Conservation (phyloP, 2,797 vertebrate genomes). For the Smutsia gigantea region DNA sequence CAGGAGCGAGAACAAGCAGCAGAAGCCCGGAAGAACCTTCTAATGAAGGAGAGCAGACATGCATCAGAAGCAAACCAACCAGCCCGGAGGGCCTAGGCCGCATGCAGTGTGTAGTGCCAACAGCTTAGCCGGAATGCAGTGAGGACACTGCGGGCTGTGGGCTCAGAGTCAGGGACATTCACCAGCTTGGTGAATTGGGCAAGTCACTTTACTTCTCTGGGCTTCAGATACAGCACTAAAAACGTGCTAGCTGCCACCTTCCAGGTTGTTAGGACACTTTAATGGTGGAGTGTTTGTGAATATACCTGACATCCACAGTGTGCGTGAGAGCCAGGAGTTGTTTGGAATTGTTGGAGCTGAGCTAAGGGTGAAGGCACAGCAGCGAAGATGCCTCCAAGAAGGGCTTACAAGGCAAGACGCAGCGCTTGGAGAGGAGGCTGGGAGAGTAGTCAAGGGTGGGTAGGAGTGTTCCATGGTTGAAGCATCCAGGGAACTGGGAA, state of each 20-base stretch:
- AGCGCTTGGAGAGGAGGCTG: background rate
- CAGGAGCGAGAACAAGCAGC: background rate
- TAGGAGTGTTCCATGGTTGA: no score
- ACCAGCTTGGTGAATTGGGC: background rate
- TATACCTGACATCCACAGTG: fast-evolving
- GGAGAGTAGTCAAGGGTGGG: no score
- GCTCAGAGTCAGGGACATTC: background rate
- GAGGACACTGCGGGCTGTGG: no score
- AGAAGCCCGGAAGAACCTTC: background rate
- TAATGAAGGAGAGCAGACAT: background rate
- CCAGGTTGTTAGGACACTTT: no score
- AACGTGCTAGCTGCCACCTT: background rate
- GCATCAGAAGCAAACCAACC: background rate
- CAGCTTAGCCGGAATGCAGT: background rate
- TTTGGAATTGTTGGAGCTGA: background rate
- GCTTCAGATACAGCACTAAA: background rate
- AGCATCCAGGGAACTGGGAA: fast-evolving
- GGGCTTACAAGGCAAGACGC: background rate
- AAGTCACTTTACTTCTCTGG: background rate
- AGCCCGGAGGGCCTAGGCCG: no score
- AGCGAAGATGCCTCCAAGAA: background rate
- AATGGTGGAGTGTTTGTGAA: background rate
- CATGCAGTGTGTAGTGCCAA: fast-evolving
- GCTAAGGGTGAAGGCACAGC: background rate
- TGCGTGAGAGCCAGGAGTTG: background rate